These are phyloP conservation scores for Acanthisitta chloris DNA, from an alignment of 2,113 vertebrate species.

Conservation along the genomic window DNA sequence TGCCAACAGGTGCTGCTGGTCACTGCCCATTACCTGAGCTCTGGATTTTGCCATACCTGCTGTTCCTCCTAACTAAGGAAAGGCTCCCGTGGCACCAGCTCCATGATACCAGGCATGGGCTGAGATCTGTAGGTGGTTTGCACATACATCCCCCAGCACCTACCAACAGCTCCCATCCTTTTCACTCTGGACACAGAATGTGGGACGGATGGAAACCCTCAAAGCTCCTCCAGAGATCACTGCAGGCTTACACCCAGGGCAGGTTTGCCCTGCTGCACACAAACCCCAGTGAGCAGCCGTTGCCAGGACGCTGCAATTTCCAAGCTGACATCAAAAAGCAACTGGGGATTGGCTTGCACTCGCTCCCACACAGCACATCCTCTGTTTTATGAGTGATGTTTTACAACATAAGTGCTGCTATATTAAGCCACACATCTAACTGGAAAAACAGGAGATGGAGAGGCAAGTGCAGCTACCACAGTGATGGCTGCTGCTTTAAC, in stretches of 20 bases:
- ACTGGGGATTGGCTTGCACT: constrained; percentile 21
- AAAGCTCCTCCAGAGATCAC: neutral
- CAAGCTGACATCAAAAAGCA: constrained; percentile 54
- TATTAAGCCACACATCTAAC: constrained; percentile 44
- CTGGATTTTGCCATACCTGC: neutral
- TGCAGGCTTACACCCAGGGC: neutral
- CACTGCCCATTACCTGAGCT: neutral
- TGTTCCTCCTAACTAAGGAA: neutral
- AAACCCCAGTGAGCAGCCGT: neutral
- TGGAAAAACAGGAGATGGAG: constrained; percentile 44
- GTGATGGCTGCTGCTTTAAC: neutral
- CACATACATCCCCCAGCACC: fast-evolving
- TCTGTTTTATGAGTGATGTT: constrained; percentile 42
- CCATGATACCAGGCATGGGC: fast-evolving
- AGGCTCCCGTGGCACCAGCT: neutral
- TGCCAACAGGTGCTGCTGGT: neutral
- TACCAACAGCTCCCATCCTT: neutral
- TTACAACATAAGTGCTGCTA: constrained; percentile 53
- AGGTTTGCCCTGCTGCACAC: neutral
- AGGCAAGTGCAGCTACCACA: neutral
- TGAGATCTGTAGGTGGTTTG: neutral
- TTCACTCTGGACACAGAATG: neutral
- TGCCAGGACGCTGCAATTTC: constrained; percentile 39
- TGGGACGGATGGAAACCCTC: neutral
- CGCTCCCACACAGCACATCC: constrained; percentile 56